Evolutionary conservation across 35 echinoderm and acorn worm genomes (phyloP), one percentile per base, ranked within the genome.

Genomic region (Antedon bifida): DNA sequence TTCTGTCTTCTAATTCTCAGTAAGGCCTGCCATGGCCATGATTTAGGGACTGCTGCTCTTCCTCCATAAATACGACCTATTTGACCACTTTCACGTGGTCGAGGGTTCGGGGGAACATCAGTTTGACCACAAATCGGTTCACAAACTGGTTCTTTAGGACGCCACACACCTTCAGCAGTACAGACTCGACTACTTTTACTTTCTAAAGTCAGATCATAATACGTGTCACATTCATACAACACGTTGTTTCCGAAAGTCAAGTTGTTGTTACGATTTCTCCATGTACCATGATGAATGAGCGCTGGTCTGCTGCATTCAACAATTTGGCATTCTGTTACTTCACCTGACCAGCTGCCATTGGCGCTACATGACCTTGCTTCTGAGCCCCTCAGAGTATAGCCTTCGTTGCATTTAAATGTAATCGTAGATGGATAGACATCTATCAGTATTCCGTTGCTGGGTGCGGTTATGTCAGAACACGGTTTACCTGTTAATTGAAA

Each of bases 21-120:
- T 9, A 87, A 74, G 1, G 35, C 31, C 39, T 81, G 78, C 86
- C 86, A 87, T 35, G 86, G 86, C 86, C 86, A 87, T 0, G 86
- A 87, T 16, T 78, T 78, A 0, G 21, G 30, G 17, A 32, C 78
- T 2, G 76, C 86, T 26, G 74, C 33, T 21, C 79, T 12, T 11
- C 86, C 86, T 13, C 86, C 86, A 5, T 74, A 14, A 17, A 87
- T 76, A 26, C 86, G 86, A 5, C 39, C 39, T n/a, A n/a, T n/a
- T n/a, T n/a, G n/a, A 8, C 39, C 39, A 16, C 5, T 16, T 44
- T 44, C 39, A 5, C 5, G 16, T 87, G 46, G 34, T 13, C 36
- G 78, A 0, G 79, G 13, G 1, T 51, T 10, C 1, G 76, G 51
- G 1, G 16, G 21, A n/a, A 42, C 26, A 10, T 12, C 23, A 23